Percentiles rank a stretch among this genome's conserved stretches.
Conservation (phyloP, 2,888 invertebrate genomes). For the Harpalus rubripes region DNA sequence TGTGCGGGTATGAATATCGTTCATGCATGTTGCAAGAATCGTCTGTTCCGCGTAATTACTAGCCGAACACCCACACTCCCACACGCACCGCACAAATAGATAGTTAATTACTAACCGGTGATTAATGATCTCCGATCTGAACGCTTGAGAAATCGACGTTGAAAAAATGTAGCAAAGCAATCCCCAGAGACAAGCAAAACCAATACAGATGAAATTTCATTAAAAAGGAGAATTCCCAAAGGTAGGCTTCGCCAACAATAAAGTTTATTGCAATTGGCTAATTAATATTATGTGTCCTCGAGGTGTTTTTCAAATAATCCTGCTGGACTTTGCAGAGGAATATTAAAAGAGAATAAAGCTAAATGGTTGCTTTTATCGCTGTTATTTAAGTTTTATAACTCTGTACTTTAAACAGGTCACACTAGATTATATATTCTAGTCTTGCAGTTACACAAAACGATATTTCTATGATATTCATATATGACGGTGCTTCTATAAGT, state of each 20-base stretch:
- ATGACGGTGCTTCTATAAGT: too few species aligned
- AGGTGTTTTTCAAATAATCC: constrained; percentile 6
- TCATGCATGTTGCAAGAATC: constrained; percentile 44
- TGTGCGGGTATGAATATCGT: constrained; percentile 37
- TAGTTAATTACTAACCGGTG: constrained; percentile 26
- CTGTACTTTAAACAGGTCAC: too few species aligned
- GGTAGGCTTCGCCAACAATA: neutral
- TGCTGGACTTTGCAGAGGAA: neutral
- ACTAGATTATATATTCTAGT: too few species aligned
- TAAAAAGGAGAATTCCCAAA: neutral
- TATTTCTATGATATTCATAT: too few species aligned
- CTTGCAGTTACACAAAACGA: too few species aligned
- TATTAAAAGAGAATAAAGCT: neutral
- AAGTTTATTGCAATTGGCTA: neutral
- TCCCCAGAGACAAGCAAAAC: neutral
- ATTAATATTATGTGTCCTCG: neutral
- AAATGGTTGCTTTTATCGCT: neutral
- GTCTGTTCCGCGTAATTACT: constrained; percentile 39
- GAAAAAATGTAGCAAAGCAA: neutral
- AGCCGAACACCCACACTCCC: neutral
- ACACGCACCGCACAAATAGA: constrained; percentile 35
- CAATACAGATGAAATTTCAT: constrained; percentile 6
- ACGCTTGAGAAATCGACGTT: neutral
- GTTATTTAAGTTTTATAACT: too few species aligned
- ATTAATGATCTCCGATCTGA: constrained; percentile 6